phyloP scores from a whole-genome alignment of 2,888 invertebrate species.

The Apamea crenata region DNA sequence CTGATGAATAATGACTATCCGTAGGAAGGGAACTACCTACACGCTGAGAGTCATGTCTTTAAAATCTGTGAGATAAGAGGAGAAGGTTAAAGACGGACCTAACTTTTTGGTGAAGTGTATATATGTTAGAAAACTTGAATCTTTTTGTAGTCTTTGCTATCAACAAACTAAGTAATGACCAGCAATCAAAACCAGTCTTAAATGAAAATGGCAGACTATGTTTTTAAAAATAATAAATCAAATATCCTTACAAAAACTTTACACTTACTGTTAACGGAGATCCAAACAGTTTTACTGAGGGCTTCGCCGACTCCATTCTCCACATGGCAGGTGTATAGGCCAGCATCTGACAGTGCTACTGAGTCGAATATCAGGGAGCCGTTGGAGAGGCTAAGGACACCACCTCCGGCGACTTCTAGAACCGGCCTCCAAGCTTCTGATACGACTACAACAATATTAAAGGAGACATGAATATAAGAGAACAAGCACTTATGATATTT shows the following conservation, averaged over 20 bases:
- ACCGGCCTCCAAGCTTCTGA: slow-evolving; percentile 87
- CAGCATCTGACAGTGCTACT: slow-evolving; percentile 86
- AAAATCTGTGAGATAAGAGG: not conserved
- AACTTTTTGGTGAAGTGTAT: not conserved
- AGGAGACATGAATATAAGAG: not conserved
- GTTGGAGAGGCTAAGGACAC: slow-evolving; percentile 86
- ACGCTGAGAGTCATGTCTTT: not conserved
- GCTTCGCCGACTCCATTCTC: slow-evolving; percentile 89
- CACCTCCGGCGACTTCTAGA: slow-evolving; percentile 87
- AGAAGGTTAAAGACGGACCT: not conserved
- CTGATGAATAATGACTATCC: not conserved
- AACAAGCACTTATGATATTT: not conserved
- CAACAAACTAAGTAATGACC: not conserved
- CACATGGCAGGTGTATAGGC: slow-evolving; percentile 87
- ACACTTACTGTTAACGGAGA: slow-evolving; percentile 88
- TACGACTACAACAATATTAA: slow-evolving; percentile 75
- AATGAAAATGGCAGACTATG: not conserved
- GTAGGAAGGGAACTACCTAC: not conserved
- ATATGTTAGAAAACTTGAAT: too few species aligned
- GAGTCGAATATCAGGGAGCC: slow-evolving; percentile 87
- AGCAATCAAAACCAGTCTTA: not conserved
- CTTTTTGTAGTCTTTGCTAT: not conserved
- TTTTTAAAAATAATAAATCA: not conserved
- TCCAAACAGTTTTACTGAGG: slow-evolving; percentile 87
- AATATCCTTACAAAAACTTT: slow-evolving; percentile 2